Evolutionary conservation across 2,888 invertebrate species (phyloP), one percentile per base, ranked within the genome.

Genomic region (Neria commutata): DNA sequence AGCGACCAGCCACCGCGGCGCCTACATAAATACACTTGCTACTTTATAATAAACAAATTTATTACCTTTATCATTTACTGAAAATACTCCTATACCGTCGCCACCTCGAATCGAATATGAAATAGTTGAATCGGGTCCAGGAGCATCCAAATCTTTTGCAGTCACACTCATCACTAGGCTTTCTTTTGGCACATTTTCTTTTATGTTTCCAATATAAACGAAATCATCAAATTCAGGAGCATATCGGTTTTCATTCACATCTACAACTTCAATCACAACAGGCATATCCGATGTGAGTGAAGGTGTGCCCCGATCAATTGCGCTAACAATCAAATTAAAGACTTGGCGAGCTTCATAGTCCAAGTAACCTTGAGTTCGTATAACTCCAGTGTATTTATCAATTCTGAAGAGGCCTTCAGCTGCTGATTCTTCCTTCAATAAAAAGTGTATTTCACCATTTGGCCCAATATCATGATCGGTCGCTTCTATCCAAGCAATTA

Each of bases 191-290:
- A 88, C 86, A 81, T 94, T 95, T 83, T 98, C 97, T 58, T 83
- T 84, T 63, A 97, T 91, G 67, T 84, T 84, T 52, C 91, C 91
- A 62, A 86, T 83, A 64, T 91, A 83, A 67, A 94, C 92, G 74
- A 90, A 91, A 79, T 92, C 92, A 54, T 86, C 86, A 81, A 97
- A 97, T 66, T 85, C 84, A 1, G 97, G 95, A 54, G 94, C 85
- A 81, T 89, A 88, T 56, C 89, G 84, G 83, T 97, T 97, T 83
- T 97, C 97, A 83, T 98, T 95, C 17, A 97, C 96, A 83, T 98
- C 97, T 67, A 92, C 90, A 62, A 94, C 87, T 82, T 95, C 94
- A 54, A 98, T 87, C 53, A 91, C 87, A 33, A 98, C 87, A 60
- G 89, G 87, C 59, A 93, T 90, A 73, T 91, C 91, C 1, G 94